These are phyloP conservation scores for Oryzias woworae DNA, from an alignment of 2,113 vertebrate species.

Conservation along the genomic window DNA sequence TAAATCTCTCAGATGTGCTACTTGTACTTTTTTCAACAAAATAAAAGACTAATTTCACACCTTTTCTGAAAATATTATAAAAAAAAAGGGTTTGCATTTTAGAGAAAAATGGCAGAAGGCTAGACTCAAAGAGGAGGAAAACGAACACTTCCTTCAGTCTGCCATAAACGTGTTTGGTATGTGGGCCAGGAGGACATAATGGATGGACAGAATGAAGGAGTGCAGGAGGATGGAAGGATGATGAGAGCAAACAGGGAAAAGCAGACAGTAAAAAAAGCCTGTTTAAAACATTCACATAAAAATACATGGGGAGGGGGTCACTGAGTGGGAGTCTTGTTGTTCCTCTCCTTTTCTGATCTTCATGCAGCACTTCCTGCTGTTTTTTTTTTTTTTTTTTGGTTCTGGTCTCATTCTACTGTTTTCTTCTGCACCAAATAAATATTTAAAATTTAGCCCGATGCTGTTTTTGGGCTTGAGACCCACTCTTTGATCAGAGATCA, in stretches of 20 bases:
- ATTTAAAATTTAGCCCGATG: slow-evolving; percentile 65
- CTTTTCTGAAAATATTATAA: slow-evolving; percentile 11
- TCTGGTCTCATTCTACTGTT: slow-evolving; percentile 49
- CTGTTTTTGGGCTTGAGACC: slow-evolving; percentile 48
- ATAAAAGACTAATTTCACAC: slow-evolving; percentile 31
- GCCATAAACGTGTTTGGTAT: slow-evolving; percentile 20
- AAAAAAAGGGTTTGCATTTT: slow-evolving; percentile 11
- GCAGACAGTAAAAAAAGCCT: slow-evolving; percentile 11
- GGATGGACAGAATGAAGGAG: slow-evolving; percentile 21
- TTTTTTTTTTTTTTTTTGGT: slow-evolving; percentile 15
- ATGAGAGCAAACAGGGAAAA: not conserved
- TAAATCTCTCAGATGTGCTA: slow-evolving; percentile 55
- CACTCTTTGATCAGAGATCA: slow-evolving; percentile 61
- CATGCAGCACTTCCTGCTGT: slow-evolving; percentile 50
- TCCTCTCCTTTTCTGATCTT: slow-evolving; percentile 4
- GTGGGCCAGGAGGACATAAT: slow-evolving; percentile 27
- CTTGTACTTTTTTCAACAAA: slow-evolving; percentile 38
- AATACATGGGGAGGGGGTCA: slow-evolving; percentile 36
- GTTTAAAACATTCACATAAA: slow-evolving; percentile 25
- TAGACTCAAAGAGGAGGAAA: not conserved
- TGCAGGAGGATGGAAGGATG: slow-evolving; percentile 9
- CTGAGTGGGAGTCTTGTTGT: slow-evolving; percentile 47
- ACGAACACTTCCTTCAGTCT: slow-evolving; percentile 3
- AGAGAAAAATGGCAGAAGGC: slow-evolving; percentile 21
- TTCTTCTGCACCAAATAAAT: slow-evolving; percentile 69